phyloP scores from a whole-genome alignment of 2,888 invertebrate species.

The Protodeltote pygarga region DNA sequence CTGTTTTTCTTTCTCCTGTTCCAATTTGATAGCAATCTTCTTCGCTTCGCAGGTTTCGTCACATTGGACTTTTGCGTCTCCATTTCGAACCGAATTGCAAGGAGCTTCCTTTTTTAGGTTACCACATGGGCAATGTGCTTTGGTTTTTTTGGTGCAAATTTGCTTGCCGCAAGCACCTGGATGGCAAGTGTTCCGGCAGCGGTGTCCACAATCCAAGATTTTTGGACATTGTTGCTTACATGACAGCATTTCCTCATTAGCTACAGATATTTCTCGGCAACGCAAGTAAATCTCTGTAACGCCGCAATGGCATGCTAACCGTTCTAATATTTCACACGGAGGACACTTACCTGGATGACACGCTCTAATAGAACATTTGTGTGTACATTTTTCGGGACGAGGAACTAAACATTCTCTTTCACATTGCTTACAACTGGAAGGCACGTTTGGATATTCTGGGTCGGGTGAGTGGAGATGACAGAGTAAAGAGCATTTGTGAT shows the following conservation, averaged over 20 bases:
- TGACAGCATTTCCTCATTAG: conserved; percentile 81
- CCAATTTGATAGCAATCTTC: conserved; percentile 82
- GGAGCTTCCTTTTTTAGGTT: conserved; percentile 91
- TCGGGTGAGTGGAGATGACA: conserved; percentile 89
- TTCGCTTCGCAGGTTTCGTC: conserved; percentile 89
- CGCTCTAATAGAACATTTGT: conserved; percentile 89
- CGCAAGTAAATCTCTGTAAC: conserved; percentile 91
- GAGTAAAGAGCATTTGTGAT: conserved; percentile 90
- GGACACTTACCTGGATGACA: conserved; percentile 93
- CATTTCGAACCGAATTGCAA: conserved; percentile 87
- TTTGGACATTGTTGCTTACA: conserved; percentile 96
- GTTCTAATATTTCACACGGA: conserved; percentile 90
- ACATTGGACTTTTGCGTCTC: conserved; percentile 85
- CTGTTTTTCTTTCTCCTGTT: conserved; percentile 85
- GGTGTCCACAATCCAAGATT: conserved; percentile 95
- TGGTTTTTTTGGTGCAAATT: conserved; percentile 92
- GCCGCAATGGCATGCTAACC: conserved; percentile 93
- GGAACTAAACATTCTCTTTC: conserved; percentile 86
- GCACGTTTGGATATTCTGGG: conserved; percentile 78
- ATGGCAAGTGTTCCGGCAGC: conserved; percentile 92
- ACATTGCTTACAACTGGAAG: conserved; percentile 75
- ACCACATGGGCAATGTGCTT: conserved; percentile 92
- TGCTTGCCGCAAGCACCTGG: conserved; percentile 90
- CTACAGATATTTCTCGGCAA: conserved; percentile 89
- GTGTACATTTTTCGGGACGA: conserved; percentile 91